Conservation (phyloP, 1,140 invertebrate genomes). For the Phthorimaea operculella region DNA sequence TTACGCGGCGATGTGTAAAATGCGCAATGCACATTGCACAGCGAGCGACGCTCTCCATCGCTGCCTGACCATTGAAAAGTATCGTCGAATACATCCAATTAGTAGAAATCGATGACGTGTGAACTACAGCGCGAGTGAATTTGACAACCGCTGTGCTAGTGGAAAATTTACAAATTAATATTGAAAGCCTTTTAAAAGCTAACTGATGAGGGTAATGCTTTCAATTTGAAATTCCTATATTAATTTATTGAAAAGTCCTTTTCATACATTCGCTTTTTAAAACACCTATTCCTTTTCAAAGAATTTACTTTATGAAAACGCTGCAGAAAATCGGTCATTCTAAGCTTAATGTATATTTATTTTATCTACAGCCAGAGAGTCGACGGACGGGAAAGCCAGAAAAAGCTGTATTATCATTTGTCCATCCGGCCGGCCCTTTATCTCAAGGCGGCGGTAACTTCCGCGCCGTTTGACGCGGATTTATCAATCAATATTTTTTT, state of each 20-base stretch:
- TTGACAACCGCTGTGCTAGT: constrained; percentile 37
- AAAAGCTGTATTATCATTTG: constrained; percentile 1
- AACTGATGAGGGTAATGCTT: no score
- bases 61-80: constrained; percentile 30
- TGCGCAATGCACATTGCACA: constrained; percentile 5
- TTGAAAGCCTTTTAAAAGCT: no score
- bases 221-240: no score
- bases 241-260: no score
- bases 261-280: no score
- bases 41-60: not conserved
- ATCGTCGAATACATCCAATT: constrained; percentile 39
- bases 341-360: not conserved
- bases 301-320: no score
- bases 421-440: not conserved
- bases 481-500: constrained; percentile 5
- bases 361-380: not conserved
- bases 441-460: constrained; percentile 4
- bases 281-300: no score
- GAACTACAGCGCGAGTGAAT: constrained; percentile 27
- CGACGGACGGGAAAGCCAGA: not conserved
- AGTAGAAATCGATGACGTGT: constrained; percentile 45
- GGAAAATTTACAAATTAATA: constrained; percentile 27
- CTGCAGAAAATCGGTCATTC: not conserved
- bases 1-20: constrained; percentile 25
- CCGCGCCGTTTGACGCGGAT: constrained; percentile 1